These are phyloP conservation scores for Numida meleagris DNA, from an alignment of 2,113 vertebrate genomes.

Conservation along the genomic window DNA sequence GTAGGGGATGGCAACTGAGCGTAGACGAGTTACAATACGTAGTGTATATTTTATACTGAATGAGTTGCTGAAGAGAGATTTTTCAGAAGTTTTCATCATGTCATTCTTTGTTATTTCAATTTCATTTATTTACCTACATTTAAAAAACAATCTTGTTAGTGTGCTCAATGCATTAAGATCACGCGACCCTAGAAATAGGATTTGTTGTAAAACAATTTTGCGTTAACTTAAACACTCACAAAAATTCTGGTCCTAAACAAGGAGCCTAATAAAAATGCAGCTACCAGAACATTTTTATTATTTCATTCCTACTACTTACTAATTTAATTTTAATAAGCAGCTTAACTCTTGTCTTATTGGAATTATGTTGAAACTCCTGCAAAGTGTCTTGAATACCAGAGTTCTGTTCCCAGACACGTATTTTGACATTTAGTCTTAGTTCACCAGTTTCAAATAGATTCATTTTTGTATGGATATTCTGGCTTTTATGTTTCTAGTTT, in stretches of 20 bases:
- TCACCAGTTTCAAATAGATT: neutral
- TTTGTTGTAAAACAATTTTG: neutral
- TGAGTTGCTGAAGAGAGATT: neutral
- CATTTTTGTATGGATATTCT: neutral
- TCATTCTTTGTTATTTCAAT: neutral
- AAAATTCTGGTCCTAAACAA: neutral
- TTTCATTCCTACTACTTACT: neutral
- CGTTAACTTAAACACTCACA: neutral
- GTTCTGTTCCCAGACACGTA: neutral
- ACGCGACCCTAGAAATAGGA: neutral
- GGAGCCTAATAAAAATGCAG: neutral
- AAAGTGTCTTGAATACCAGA: neutral
- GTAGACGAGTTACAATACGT: neutral
- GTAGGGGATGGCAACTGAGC: neutral
- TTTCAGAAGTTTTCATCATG: neutral
- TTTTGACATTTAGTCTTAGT: neutral
- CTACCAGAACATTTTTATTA: neutral
- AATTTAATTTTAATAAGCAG: neutral
- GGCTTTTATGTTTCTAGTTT: neutral
- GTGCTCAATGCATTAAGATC: neutral
- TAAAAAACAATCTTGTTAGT: neutral
- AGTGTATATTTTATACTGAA: neutral
- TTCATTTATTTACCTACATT: neutral
- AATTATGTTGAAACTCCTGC: neutral
- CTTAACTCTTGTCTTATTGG: neutral